These are phyloP conservation scores for Columba livia DNA, from an alignment of 2,113 vertebrate genomes.

Conservation along the genomic window DNA sequence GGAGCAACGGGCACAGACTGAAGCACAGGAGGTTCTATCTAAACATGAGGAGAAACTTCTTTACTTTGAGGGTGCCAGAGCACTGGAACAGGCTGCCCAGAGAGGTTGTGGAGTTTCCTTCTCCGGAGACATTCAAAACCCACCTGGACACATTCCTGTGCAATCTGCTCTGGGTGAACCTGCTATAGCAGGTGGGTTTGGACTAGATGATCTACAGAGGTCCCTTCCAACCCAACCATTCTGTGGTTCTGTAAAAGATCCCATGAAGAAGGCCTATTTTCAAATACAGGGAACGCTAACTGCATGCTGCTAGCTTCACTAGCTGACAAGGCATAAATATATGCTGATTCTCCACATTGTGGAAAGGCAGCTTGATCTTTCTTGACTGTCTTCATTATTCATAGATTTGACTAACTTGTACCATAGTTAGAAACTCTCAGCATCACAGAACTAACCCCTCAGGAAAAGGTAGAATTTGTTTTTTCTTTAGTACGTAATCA, in stretches of 20 bases:
- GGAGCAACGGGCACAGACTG: no score
- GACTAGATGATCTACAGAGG: no score
- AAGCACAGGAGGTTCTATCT: no score
- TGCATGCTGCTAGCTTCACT: not conserved
- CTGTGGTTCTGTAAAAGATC: not conserved
- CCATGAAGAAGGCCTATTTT: not conserved
- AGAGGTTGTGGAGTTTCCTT: no score
- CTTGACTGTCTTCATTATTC: not conserved
- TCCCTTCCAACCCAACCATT: no score
- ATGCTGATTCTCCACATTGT: not conserved
- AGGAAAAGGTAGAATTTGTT: not conserved
- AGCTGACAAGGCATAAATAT: not conserved
- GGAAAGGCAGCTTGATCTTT: not conserved
- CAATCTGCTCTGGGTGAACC: no score
- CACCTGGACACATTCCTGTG: no score
- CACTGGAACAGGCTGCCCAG: no score
- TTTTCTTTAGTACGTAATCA: not conserved
- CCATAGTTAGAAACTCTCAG: not conserved
- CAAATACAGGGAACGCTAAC: fast-evolving
- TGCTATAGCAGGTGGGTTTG: no score
- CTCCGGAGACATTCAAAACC: no score
- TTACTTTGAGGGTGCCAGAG: no score
- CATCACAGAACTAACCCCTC: not conserved
- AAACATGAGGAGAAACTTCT: no score
- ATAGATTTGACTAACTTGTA: not conserved